phyloP scores from a whole-genome alignment of 1,140 invertebrate genomes.

The Caenorhabditis inopinata region DNA sequence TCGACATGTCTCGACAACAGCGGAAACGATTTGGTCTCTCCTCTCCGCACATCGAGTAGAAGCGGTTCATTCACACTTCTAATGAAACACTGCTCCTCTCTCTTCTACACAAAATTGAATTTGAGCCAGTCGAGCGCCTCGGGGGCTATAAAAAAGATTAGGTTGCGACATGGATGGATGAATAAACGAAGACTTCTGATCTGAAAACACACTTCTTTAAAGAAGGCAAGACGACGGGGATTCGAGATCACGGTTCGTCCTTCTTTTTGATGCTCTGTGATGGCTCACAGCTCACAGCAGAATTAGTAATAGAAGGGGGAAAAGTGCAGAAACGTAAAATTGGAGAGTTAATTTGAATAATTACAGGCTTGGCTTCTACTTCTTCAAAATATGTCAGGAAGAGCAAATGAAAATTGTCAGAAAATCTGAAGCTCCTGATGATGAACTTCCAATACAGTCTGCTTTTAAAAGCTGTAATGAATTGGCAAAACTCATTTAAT shows the following conservation, averaged over 20 bases:
- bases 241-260: neutral
- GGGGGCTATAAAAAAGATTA: slow-evolving; percentile 33
- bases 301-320: no score
- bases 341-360: no score
- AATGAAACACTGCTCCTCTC: slow-evolving; percentile 20
- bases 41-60: neutral
- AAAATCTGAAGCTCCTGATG: no score
- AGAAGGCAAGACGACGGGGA: neutral
- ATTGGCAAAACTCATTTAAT: no score
- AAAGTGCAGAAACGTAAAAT: no score
- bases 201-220: neutral
- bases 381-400: no score
- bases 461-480: no score
- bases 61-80: slow-evolving; percentile 32
- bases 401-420: no score
- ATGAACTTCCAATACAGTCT: no score
- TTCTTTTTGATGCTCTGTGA: no score
- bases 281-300: no score
- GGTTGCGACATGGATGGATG: neutral
- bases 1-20: slow-evolving; percentile 26
- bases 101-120: slow-evolving; percentile 13
- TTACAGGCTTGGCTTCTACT: no score
- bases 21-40: slow-evolving; percentile 25
- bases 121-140: slow-evolving; percentile 28
- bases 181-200: slow-evolving; percentile 22